Percentiles rank a stretch among this genome's conserved stretches.
Evolutionary conservation across 2,888 invertebrate genomes (phyloP).

Genomic region (Cryptocephalus primarius): DNA sequence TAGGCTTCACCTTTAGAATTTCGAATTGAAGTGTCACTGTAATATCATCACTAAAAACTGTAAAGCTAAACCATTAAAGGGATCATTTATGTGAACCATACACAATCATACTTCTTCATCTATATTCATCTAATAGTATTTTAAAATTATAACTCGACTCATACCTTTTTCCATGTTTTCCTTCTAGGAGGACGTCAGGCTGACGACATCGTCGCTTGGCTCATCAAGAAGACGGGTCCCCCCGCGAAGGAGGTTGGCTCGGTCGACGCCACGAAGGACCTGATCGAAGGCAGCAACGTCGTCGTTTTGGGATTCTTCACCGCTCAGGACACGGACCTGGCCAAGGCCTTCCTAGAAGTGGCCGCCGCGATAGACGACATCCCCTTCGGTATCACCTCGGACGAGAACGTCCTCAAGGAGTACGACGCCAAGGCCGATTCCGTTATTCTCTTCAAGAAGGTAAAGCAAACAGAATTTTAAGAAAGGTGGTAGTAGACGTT

Average conservation of each 20-base stretch:
- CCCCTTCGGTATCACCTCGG: conserved; percentile 76
- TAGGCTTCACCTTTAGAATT: too few species aligned
- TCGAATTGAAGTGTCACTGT: too few species aligned
- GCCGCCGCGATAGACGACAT: conserved; percentile 78
- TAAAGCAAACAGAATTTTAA: conserved; percentile 40
- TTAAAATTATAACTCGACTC: too few species aligned
- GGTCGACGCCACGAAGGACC: conserved; percentile 72
- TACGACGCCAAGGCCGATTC: conserved; percentile 69
- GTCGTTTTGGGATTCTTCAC: conserved; percentile 86
- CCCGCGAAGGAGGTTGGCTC: conserved; percentile 71
- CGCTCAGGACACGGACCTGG: conserved; percentile 64
- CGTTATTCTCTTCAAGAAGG: conserved; percentile 86
- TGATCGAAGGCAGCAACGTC: conserved; percentile 71
- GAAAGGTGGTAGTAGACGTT: too few species aligned
- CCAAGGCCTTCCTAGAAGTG: conserved; percentile 72
- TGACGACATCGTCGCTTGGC: conserved; percentile 87
- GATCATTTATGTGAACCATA: too few species aligned
- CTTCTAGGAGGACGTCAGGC: conserved; percentile 89
- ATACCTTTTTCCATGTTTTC: too few species aligned
- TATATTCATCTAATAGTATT: too few species aligned
- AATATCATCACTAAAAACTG: too few species aligned
- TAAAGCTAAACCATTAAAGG: too few species aligned
- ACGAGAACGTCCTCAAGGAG: conserved; percentile 67
- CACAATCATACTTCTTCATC: too few species aligned
- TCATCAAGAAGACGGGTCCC: conserved; percentile 95